phyloP scores from a whole-genome alignment of 1,140 invertebrate species.

The Metaphire vulgaris region DNA sequence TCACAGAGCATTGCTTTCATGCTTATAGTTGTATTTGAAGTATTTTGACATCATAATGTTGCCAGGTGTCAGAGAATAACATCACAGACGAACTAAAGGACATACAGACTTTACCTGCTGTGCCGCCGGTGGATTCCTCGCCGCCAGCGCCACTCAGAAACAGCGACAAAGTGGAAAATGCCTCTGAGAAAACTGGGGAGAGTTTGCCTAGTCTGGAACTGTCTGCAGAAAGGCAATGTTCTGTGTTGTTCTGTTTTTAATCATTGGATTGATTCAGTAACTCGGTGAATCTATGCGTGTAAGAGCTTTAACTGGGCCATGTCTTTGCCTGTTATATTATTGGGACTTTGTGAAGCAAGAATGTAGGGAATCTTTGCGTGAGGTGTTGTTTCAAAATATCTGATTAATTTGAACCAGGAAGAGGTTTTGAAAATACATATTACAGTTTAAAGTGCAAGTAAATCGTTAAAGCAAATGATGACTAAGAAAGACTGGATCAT shows the following conservation, averaged over 20 bases:
- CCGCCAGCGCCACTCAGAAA: not conserved
- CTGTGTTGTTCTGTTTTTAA: not conserved
- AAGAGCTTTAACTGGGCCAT: too few relatives aligned
- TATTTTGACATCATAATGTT: not conserved
- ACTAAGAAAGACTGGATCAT: too few relatives aligned
- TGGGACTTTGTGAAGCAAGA: too few relatives aligned
- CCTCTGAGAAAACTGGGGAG: not conserved
- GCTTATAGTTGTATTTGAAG: not conserved
- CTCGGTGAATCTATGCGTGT: too few relatives aligned
- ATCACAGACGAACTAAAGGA: not conserved
- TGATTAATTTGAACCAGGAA: too few relatives aligned
- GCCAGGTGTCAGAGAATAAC: not conserved
- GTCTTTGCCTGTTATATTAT: too few relatives aligned
- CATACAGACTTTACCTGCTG: not conserved
- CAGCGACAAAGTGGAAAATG: not conserved
- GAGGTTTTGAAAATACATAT: too few relatives aligned
- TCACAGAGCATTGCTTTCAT: not conserved
- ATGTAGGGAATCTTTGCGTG: too few relatives aligned
- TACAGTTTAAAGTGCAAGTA: too few relatives aligned
- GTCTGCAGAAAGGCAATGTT: not conserved
- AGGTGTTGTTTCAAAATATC: too few relatives aligned
- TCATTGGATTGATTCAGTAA: not conserved
- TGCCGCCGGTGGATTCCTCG: not conserved
- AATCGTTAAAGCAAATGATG: too few relatives aligned
- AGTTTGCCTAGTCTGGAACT: not conserved